Evolutionary conservation across 2,888 invertebrate species (phyloP), one percentile per base, ranked within the genome.

Genomic region (Marronus borbonicus): DNA sequence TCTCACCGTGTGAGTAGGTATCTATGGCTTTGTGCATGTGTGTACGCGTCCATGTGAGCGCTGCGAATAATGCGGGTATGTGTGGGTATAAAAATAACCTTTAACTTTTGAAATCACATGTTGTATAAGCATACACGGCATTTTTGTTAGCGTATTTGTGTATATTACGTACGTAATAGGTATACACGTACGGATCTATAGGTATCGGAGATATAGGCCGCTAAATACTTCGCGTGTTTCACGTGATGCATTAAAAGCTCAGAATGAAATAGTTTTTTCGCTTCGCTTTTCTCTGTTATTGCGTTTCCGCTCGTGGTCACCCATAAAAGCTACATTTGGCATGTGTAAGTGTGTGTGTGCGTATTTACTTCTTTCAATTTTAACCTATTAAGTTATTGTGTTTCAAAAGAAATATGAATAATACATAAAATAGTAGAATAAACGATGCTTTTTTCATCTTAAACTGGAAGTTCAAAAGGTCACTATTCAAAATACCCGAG

Each of bases 41-140:
- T 20, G 20, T 58, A 20, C 8, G 24, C 17, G 8, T 58, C 20
- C 8, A 7, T 55, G 24, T 50, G 68, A 20, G 68, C 44, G 60
- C 44, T 49, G 62, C 72, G 60, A 74, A 74, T 60, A 74, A 74
- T 49, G 49, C 68, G 20, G 17, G 68, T 24, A 50, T 68, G 68
- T 68, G 68, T 39, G 68, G 50, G 50, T 49, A 24, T 74, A 74
- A 74, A 74, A 74, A 74, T 74, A 74, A 60, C 60, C 50, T 68
- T 68, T 49, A 49, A 72, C 72, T 74, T 74, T 74, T 74, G 62
- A 74, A 74, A 74, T 74, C 72, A 74, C 72, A 74, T 44, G 72
- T 62, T 74, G 72, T 74, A 68, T 68, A 74, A 60, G 60, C 44
- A 74, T 62, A 74, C 72, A 60, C 60, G 60, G 50, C 60, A 44